These are phyloP conservation scores for Atta cephalotes DNA, from an alignment of 1,140 invertebrate species.

Conservation along the genomic window DNA sequence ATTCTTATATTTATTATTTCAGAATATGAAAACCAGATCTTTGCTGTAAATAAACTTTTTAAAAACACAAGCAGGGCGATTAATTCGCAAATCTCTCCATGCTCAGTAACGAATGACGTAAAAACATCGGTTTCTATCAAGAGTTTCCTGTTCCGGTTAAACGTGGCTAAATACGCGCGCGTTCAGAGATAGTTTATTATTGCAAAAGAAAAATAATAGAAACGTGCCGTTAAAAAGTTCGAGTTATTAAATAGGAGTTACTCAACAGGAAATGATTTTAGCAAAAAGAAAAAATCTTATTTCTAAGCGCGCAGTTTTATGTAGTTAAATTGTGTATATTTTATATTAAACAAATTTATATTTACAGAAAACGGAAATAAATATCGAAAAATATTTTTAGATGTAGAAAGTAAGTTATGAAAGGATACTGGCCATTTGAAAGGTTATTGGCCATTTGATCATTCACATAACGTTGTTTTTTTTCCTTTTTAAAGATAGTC, in stretches of 20 bases:
- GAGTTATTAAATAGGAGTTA: background rate
- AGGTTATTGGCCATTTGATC: background rate
- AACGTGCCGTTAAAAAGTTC: background rate
- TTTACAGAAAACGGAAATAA: background rate
- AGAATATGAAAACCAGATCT: slow-evolving; percentile 48
- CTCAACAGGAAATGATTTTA: background rate
- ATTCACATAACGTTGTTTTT: background rate
- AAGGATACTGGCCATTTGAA: background rate
- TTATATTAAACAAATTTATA: slow-evolving; percentile 8
- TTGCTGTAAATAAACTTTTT: slow-evolving; percentile 23
- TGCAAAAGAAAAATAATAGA: slow-evolving; percentile 21
- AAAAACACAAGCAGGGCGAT: slow-evolving; percentile 44
- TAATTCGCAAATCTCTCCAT: background rate
- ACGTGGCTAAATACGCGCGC: background rate
- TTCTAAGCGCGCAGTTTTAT: background rate
- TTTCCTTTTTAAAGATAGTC: background rate
- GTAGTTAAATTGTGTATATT: background rate
- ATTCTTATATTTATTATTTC: slow-evolving; percentile 5
- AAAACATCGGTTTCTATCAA: slow-evolving; percentile 24
- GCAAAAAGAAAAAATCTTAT: background rate
- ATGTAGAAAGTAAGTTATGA: background rate
- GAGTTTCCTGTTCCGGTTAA: background rate
- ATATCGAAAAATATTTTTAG: background rate
- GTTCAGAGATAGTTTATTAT: slow-evolving; percentile 14
- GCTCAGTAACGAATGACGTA: background rate